Evolutionary conservation across 2,888 invertebrate species (phyloP), one percentile per base, ranked within the genome.

Genomic region (Tetragonisca angustula): DNA sequence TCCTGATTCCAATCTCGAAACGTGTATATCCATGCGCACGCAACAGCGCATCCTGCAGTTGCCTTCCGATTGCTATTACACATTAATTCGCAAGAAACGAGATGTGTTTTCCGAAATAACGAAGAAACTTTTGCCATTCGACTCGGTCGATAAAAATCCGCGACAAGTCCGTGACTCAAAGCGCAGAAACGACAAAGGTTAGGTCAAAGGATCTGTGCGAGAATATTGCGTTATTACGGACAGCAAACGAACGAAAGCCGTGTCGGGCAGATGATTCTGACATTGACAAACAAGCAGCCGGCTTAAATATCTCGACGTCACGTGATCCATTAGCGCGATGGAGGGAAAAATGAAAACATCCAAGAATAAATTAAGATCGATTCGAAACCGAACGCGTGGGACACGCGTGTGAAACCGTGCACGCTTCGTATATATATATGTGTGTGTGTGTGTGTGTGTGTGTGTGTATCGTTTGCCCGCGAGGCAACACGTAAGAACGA

Each of bases 311-410:
- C 17, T 24, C 1, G 17, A 9, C 17, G 17, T 24, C 61, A 9
- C 1, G 43, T 43, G 17, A 17, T 61, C 15, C 6, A 17, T 27
- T 1, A 24, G 13, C 59, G 24, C 2, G 6, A 1, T 6, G 17
- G 3, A 6, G 24, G 61, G 27, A 3, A 9, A 17, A 61, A 61
- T 4, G 61, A 61, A 61, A 19, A 27, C 5, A 9, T 9, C 27
- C 9, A 27, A 61, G 61, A 17, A 36, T 15, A 24, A 64, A 79
- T 69, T 79, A 70, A 70, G 62, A 62, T 75, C 56, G 62, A 59
- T 62, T 24, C 27, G 6, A 19, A 32, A 17, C 32, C 36, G 3
- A n/a, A 43, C n/a, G n/a, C 1, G 15, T 13, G 2, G 27, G 27
- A 27, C 2, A 0, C 21, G 36, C 36, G 36, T 9, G 36, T 9